Evolutionary conservation across 2,113 vertebrate species (phyloP).

Genomic region (Antechinus flavipes): DNA sequence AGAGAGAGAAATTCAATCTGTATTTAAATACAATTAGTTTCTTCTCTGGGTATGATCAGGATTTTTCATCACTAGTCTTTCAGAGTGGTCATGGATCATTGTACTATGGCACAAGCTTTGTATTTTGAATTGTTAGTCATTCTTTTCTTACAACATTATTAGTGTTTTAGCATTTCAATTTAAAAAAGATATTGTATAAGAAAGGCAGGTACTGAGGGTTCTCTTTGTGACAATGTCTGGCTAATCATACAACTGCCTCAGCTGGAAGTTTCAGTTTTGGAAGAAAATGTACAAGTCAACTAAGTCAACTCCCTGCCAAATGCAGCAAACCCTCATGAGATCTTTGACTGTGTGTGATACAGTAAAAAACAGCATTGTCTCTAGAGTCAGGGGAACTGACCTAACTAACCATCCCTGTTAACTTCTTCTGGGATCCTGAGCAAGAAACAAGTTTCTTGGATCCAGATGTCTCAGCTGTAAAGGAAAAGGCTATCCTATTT

Average conservation of each 20-base stretch:
- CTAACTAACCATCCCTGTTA: accelerated
- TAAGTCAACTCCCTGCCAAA: background rate
- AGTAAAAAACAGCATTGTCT: background rate
- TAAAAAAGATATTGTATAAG: background rate
- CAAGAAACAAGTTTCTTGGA: background rate
- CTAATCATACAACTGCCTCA: background rate
- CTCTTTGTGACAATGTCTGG: background rate
- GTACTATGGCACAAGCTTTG: constrained; percentile 13
- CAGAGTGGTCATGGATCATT: too few relatives aligned
- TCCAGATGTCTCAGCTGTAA: background rate
- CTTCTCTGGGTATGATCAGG: too few relatives aligned
- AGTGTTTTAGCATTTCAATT: constrained; percentile 3
- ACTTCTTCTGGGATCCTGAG: background rate
- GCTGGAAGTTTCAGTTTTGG: background rate
- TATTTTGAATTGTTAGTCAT: background rate
- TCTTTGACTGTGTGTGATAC: background rate
- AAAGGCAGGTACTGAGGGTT: background rate
- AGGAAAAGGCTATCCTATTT: too few relatives aligned
- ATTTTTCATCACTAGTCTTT: too few relatives aligned
- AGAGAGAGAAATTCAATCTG: too few relatives aligned
- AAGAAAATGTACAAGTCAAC: background rate
- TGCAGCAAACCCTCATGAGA: background rate
- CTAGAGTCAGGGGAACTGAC: background rate
- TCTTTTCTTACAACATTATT: background rate
- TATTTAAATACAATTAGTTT: too few relatives aligned